Evolutionary conservation across 2,888 invertebrate species (phyloP).

Genomic region (Phytoseiulus persimilis): DNA sequence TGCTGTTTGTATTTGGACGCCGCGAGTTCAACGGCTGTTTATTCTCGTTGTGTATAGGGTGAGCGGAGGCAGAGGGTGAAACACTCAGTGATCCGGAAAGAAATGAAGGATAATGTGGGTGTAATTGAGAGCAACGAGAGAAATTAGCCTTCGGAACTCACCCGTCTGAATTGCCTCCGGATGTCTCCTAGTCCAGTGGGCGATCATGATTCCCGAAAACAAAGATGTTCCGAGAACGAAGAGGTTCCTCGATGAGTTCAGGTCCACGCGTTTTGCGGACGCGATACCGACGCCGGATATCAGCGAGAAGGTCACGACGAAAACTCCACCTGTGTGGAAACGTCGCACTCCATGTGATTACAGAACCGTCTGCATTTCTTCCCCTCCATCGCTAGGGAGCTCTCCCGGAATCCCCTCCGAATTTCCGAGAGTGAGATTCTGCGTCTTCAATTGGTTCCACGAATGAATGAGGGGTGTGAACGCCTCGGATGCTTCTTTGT

Average conservation of each 20-base stretch:
- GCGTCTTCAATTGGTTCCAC: too few relatives aligned
- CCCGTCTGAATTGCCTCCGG: slow-evolving; percentile 24
- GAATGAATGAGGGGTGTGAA: too few relatives aligned
- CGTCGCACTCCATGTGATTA: neutral
- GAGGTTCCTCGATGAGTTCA: slow-evolving; percentile 17
- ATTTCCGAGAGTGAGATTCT: too few relatives aligned
- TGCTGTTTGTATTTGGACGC: neutral
- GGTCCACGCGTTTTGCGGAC: slow-evolving; percentile 9
- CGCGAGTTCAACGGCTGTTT: neutral
- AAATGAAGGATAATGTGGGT: neutral
- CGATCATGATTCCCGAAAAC: slow-evolving; percentile 25
- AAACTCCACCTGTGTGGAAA: neutral
- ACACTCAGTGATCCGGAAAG: neutral
- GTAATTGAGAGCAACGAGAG: neutral
- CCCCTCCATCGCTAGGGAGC: too few relatives aligned
- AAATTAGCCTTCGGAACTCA: neutral
- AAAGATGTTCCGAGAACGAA: slow-evolving; percentile 17
- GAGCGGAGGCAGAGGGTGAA: neutral
- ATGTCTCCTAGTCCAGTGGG: slow-evolving; percentile 20
- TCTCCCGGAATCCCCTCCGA: too few relatives aligned
- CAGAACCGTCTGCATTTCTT: too few relatives aligned
- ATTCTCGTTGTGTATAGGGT: neutral
- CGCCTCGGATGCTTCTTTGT: too few relatives aligned
- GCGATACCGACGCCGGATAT: slow-evolving; percentile 20
- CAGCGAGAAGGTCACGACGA: slow-evolving; percentile 15